phyloP scores from a whole-genome alignment of 2,888 invertebrate genomes.

The Brachyptera risi region DNA sequence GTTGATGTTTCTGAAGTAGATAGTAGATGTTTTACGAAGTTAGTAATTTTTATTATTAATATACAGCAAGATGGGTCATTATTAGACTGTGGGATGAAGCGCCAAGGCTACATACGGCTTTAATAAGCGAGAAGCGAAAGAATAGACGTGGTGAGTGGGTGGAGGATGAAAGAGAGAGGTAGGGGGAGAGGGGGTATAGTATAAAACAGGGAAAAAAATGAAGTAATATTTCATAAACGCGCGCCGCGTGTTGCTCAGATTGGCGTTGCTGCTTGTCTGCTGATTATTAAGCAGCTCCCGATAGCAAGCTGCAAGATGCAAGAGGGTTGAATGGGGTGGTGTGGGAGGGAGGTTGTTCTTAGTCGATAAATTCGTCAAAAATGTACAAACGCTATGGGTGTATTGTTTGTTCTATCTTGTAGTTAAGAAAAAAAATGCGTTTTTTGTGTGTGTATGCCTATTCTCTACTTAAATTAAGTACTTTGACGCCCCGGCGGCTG shows the following conservation, averaged over 20 bases:
- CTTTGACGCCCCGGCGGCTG: no score
- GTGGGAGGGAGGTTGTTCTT: no score
- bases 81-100: constrained; percentile 15
- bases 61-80: constrained; percentile 25
- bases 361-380: neutral
- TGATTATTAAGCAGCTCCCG: constrained; percentile 25
- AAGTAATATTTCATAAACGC: constrained; percentile 32
- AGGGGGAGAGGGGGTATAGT: no score
- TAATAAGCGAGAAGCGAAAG: constrained; percentile 22
- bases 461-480: no score
- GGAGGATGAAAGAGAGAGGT: neutral
- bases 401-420: neutral
- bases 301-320: neutral
- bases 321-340: neutral
- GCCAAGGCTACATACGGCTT: constrained; percentile 10
- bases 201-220: constrained; percentile 28
- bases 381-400: neutral
- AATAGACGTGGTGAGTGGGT: neutral
- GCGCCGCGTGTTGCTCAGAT: constrained; percentile 21
- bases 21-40: constrained; percentile 2
- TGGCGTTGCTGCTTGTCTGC: constrained; percentile 8
- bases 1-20: neutral
- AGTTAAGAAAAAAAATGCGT: no score
- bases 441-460: no score
- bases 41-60: constrained; percentile 18